Percentiles rank a stretch among this genome's conserved stretches.
phyloP scores from a whole-genome alignment of 2,797 vertebrate genomes.

The Rhyacichthys aspro region DNA sequence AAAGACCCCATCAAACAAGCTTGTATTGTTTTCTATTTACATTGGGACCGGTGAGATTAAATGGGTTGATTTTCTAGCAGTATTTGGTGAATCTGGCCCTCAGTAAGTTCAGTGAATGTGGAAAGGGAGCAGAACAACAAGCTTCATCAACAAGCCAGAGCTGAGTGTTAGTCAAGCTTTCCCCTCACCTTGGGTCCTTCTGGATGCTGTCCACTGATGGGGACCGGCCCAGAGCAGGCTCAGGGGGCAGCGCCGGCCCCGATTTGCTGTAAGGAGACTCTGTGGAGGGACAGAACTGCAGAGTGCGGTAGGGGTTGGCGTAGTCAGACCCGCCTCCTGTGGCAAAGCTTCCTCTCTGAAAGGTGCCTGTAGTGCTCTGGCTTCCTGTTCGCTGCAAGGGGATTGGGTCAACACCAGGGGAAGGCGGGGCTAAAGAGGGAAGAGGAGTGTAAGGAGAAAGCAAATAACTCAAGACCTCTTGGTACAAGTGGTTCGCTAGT shows the following conservation, averaged over 20 bases:
- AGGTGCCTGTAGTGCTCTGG: conserved; percentile 90
- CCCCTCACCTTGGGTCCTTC: conserved; percentile 97
- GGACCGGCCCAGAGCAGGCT: conserved; percentile 93
- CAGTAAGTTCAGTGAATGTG: conserved; percentile 68
- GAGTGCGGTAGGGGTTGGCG: conserved; percentile 95
- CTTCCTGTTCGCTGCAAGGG: conserved; percentile 99
- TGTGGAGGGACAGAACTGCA: conserved; percentile 97
- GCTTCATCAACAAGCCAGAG: conserved; percentile 52
- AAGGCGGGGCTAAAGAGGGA: conserved; percentile 94
- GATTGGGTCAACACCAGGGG: conserved; percentile 98
- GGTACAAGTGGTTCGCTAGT: conserved; percentile 92
- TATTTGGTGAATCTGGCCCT: conserved; percentile 72
- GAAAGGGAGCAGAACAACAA: conserved; percentile 51
- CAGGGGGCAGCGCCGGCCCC: conserved; percentile 93
- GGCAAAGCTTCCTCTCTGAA: conserved; percentile 94
- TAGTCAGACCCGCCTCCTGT: conserved; percentile 88
- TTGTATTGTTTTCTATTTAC: no score
- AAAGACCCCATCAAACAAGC: no score
- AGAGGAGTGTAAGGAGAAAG: conserved; percentile 94
- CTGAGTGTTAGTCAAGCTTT: conserved; percentile 18
- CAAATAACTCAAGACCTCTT: conserved; percentile 97
- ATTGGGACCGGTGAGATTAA: not conserved
- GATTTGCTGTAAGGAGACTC: conserved; percentile 99
- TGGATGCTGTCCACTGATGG: conserved; percentile 99
- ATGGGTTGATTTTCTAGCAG: conserved; percentile 1